Conservation (phyloP, 2,797 vertebrate species). For the Chloroceryle amazona region DNA sequence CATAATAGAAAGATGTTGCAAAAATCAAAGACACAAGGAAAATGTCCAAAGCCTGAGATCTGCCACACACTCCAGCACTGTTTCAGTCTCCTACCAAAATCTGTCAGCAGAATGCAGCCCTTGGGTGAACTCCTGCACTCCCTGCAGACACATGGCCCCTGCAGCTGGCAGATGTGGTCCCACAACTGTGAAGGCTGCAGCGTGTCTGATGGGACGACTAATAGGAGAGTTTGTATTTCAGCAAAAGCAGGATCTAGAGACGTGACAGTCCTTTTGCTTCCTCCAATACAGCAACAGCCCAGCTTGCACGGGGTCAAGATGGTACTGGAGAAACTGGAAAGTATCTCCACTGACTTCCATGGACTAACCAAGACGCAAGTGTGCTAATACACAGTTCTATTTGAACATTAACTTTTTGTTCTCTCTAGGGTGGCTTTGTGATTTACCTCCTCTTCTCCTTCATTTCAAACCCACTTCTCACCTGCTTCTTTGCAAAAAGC, state of each 20-base stretch:
- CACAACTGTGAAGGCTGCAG: neutral
- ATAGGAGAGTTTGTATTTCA: neutral
- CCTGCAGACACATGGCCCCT: neutral
- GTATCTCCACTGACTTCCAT: neutral
- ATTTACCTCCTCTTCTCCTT: neutral
- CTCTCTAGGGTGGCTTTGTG: neutral
- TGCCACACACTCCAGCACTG: accelerated
- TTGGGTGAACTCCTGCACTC: neutral
- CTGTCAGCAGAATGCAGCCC: neutral
- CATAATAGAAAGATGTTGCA: neutral
- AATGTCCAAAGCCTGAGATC: accelerated
- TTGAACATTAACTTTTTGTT: neutral
- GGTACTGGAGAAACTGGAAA: neutral
- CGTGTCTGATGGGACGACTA: neutral
- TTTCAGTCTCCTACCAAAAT: neutral
- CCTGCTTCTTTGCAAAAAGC: neutral
- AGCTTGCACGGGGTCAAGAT: neutral
- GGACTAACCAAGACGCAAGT: neutral
- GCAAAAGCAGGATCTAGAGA: neutral
- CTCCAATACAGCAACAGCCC: neutral
- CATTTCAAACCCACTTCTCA: neutral
- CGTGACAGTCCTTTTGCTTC: neutral
- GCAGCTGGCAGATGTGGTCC: neutral
- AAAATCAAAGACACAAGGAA: neutral
- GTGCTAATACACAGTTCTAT: accelerated